Evolutionary conservation across 2,888 invertebrate species (phyloP).

Genomic region (Drosophila mercatorum): DNA sequence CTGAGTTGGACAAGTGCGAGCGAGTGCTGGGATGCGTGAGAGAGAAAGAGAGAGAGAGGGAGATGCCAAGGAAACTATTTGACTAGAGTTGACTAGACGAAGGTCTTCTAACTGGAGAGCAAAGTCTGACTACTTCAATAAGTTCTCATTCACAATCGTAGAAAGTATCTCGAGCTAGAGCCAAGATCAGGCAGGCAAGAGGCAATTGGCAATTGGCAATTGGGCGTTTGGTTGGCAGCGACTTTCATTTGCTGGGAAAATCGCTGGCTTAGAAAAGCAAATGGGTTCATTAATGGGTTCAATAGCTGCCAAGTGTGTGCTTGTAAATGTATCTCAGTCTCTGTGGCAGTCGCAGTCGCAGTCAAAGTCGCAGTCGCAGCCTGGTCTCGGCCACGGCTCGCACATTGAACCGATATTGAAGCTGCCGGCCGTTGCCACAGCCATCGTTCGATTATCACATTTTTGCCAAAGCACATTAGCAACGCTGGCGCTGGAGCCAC

Average conservation of each 20-base stretch:
- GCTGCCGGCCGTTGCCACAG: slow-evolving; percentile 8
- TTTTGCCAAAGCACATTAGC: slow-evolving; percentile 72
- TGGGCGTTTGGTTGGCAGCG: slow-evolving; percentile 14
- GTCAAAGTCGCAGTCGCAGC: neutral
- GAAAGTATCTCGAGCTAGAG: neutral
- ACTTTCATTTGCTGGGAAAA: slow-evolving; percentile 59
- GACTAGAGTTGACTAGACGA: neutral
- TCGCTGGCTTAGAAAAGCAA: slow-evolving; percentile 48
- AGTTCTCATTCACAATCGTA: neutral
- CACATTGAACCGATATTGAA: slow-evolving; percentile 56
- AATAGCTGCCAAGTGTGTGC: slow-evolving; percentile 70
- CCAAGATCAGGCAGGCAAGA: neutral
- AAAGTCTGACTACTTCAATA: neutral
- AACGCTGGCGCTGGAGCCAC: slow-evolving; percentile 66
- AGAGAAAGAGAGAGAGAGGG: too few relatives aligned
- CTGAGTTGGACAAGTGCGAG: neutral
- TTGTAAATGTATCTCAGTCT: slow-evolving; percentile 50
- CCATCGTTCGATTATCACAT: slow-evolving; percentile 69
- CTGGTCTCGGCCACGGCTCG: slow-evolving; percentile 24
- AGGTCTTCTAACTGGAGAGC: too few relatives aligned
- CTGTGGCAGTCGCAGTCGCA: too few relatives aligned
- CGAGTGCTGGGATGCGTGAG: slow-evolving; percentile 10
- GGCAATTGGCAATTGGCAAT: slow-evolving; percentile 11
- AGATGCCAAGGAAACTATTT: neutral
- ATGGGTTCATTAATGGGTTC: slow-evolving; percentile 72